A percentile compares a stretch with the other conserved stretches of the same genome.
Evolutionary conservation across 2,797 vertebrate genomes (phyloP).

Genomic region (Hephaestus fuliginosus): DNA sequence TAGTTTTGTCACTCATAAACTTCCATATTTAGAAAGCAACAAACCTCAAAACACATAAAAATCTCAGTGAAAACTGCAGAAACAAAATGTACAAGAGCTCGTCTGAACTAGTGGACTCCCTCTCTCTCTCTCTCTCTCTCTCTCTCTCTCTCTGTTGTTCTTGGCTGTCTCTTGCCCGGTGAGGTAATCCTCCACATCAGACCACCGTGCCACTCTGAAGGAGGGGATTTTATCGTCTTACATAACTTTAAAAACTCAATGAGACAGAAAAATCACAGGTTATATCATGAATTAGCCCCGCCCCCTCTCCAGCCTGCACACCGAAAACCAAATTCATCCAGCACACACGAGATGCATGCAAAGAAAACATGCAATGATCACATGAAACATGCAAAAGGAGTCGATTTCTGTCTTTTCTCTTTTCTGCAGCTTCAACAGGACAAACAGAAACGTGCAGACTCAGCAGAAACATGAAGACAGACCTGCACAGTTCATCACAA

Average conservation of each 20-base stretch:
- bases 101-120: not conserved
- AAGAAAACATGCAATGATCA: no score
- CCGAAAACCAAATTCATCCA: not conserved
- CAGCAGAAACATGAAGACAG: no score
- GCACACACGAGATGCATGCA: no score
- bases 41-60: not conserved
- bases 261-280: conserved; percentile 24
- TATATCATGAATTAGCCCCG: conserved; percentile 6
- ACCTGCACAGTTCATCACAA: no score
- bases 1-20: conserved; percentile 4
- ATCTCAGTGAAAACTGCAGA: not conserved
- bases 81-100: no score
- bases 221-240: conserved; percentile 17
- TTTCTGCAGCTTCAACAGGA: no score
- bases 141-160: conserved; percentile 30
- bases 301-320: not conserved
- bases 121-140: not conserved
- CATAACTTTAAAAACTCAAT: conserved; percentile 13
- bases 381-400: no score
- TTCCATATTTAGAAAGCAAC: not conserved
- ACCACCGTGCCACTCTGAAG: not conserved
- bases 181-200: conserved; percentile 33
- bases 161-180: conserved; percentile 34
- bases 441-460: no score
- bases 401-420: no score